Percentiles rank a stretch among this genome's conserved stretches.
Conservation (phyloP, 2,888 invertebrate species). For the Craniophora ligustri region DNA sequence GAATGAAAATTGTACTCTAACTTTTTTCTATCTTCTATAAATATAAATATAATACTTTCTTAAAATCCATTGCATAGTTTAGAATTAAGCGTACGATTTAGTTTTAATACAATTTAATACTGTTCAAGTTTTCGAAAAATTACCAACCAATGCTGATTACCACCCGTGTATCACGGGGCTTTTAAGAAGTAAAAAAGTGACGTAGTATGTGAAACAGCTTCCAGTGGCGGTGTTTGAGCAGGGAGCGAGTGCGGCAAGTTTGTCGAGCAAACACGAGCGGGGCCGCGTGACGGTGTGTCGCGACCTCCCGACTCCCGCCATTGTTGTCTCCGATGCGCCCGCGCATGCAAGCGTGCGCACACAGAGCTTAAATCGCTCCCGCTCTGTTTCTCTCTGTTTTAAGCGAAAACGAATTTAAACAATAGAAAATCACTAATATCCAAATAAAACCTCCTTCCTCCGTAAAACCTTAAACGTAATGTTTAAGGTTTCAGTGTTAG, state of each 20-base stretch:
- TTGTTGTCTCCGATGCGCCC: conserved; percentile 58
- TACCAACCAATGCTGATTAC: conserved; percentile 14
- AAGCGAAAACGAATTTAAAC: conserved; percentile 17
- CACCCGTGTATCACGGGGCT: conserved; percentile 40
- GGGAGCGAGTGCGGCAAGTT: conserved; percentile 50
- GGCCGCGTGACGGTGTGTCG: conserved; percentile 59
- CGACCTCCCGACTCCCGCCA: conserved; percentile 59
- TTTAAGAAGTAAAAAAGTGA: conserved; percentile 56
- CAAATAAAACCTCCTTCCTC: no score
- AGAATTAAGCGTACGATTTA: no score
- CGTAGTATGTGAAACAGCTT: conserved; percentile 69
- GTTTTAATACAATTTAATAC: no score
- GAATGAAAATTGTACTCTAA: no score
- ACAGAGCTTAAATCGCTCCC: not conserved
- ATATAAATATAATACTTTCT: no score
- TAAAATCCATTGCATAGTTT: no score
- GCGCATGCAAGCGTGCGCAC: conserved; percentile 37
- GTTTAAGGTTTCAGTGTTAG: no score
- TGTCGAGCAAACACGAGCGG: conserved; percentile 61
- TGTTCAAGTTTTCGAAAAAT: not conserved
- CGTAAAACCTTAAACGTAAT: no score
- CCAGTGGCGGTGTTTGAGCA: conserved; percentile 62
- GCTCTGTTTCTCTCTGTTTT: no score
- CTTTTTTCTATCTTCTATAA: no score
- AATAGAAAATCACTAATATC: no score